Evolutionary conservation across 2,113 vertebrate species (phyloP), one percentile per base, ranked within the genome.

Genomic region (Psilopogon haemacephalus): DNA sequence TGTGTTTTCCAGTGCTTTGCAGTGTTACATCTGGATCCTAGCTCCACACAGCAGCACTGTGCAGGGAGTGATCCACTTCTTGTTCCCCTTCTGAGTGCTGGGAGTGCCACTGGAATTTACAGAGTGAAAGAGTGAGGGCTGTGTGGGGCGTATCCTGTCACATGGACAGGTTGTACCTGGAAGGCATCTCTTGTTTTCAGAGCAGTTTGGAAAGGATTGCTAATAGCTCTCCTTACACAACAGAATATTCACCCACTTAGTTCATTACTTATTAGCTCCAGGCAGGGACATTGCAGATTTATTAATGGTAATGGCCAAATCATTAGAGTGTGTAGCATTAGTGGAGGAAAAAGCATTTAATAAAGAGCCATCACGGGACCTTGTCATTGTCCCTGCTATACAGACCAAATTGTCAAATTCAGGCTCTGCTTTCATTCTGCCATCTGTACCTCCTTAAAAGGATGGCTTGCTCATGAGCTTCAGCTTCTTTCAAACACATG

Each of bases 191-290:
- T 96, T 95, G 94, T 97, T 90, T 97, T 90, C 62, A 64, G 71
- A 85, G 93, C 62, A 96, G 92, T 95, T 96, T 95, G 94, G 96
- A 97, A 93, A 91, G 84, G 21, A 71, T 94, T 88, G 84, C 76
- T 97, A 97, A 97, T 96, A 96, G 90, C 5, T 11, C 84, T 95
- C 91, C 94, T 97, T 96, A 93, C 84, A 86, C 88, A 96, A 97
- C 95, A 96, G 93, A 95, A 96, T 95, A 89, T 94, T 95, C 91
- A 97, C 50, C 89, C 32, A 38, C 86, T 95, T 96, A 88, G 95
- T 97, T 97, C 94, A 97, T 98, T 97, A 95, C 95, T 94, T 93
- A 42, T 40, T 96, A 97, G 97, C 97, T 97, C 17, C 93, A 88
- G 97, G 97, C 97, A 94, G 97, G 94, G 94, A 95, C 97, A 56